Conservation (phyloP, 2,888 invertebrate species). For the Pediacus dermestoides region DNA sequence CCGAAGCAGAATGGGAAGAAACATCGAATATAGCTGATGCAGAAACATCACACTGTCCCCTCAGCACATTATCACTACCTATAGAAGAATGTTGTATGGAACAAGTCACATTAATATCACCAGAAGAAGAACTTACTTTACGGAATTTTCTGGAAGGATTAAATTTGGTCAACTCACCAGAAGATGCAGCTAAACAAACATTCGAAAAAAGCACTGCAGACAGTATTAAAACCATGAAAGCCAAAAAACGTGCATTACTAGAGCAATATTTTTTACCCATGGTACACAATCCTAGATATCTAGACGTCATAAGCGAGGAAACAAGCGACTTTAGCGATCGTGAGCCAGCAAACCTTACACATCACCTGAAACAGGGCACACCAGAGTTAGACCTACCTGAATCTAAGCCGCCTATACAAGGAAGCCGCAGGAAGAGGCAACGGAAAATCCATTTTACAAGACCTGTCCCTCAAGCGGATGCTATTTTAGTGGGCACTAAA, state of each 20-base stretch:
- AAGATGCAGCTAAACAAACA: constrained; percentile 38
- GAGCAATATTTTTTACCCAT: constrained; percentile 59
- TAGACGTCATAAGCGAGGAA: constrained; percentile 78
- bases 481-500: constrained; percentile 60
- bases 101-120: constrained; percentile 47
- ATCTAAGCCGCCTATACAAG: constrained; percentile 14
- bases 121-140: constrained; percentile 57
- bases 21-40: constrained; percentile 48
- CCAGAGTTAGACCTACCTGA: constrained; percentile 31
- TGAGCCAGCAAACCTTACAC: constrained; percentile 37
- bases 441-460: constrained; percentile 12
- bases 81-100: constrained; percentile 41
- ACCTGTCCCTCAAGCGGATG: constrained; percentile 25
- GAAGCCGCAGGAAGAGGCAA: constrained; percentile 8
- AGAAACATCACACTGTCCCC: constrained; percentile 39
- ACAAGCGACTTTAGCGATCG: constrained; percentile 63
- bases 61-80: constrained; percentile 50
- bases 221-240: constrained; percentile 48
- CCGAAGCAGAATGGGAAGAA: constrained; percentile 60
- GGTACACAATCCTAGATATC: constrained; percentile 60
- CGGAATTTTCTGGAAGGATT: constrained; percentile 57
- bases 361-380: constrained; percentile 34
- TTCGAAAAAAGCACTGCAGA: constrained; percentile 31
- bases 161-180: constrained; percentile 54
- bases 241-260: constrained; percentile 55